Conservation (phyloP, 2,113 vertebrate genomes). For the Hystrix brachyura region DNA sequence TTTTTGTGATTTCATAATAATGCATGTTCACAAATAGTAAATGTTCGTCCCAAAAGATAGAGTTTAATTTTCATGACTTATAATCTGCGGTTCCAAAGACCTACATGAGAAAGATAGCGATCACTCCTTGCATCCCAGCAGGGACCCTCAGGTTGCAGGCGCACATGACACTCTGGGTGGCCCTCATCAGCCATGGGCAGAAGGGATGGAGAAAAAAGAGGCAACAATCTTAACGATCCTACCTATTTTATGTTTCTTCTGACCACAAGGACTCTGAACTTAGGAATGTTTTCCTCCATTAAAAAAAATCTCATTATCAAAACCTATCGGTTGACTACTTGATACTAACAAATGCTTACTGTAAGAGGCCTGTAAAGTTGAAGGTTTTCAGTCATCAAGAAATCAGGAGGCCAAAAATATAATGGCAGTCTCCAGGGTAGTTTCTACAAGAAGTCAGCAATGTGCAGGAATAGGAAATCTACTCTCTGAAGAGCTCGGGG, state of each 20-base stretch:
- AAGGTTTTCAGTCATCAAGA: slow-evolving; percentile 46
- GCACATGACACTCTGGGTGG: not conserved
- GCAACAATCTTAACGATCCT: not conserved
- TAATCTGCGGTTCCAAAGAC: not conserved
- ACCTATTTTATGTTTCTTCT: not conserved
- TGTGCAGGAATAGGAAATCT: slow-evolving; percentile 49
- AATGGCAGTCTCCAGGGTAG: not conserved
- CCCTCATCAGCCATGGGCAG: not conserved
- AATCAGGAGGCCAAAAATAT: not conserved
- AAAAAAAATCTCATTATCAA: slow-evolving; percentile 13
- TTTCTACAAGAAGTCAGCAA: slow-evolving; percentile 22
- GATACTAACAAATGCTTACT: slow-evolving; percentile 29
- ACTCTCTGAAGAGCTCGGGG: not conserved
- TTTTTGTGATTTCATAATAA: not conserved
- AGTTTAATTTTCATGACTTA: slow-evolving; percentile 3
- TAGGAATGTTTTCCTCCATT: slow-evolving; percentile 6
- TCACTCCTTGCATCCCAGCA: not conserved
- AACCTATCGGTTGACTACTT: not conserved
- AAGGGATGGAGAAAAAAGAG: not conserved
- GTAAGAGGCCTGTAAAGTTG: slow-evolving; percentile 10
- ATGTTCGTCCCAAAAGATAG: not conserved
- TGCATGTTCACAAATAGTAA: not conserved
- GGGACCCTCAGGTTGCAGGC: not conserved
- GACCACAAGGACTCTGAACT: not conserved
- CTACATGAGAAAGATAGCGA: not conserved